phyloP scores from a whole-genome alignment of 2,888 invertebrate genomes.

The Lacanobia wlatinum region DNA sequence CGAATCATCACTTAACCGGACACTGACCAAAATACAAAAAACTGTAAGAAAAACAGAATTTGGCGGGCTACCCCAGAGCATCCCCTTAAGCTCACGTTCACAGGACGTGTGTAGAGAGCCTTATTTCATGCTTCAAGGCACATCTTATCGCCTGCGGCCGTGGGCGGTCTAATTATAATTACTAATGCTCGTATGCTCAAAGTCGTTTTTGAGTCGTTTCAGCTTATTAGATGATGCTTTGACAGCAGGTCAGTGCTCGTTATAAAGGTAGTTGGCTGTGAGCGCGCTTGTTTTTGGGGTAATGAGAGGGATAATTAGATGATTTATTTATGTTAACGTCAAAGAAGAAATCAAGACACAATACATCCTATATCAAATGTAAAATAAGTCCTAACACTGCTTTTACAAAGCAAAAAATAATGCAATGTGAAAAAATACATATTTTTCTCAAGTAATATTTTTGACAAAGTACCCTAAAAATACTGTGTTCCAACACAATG shows the following conservation, averaged over 20 bases:
- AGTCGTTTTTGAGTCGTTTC: constrained; percentile 79
- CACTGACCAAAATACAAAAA: too few species aligned
- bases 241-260: constrained; percentile 60
- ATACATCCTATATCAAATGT: not conserved
- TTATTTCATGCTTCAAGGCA: constrained; percentile 89
- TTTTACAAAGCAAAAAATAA: too few species aligned
- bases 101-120: constrained; percentile 80
- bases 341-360: not conserved
- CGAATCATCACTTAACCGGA: too few species aligned
- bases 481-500: not conserved
- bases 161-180: constrained; percentile 86
- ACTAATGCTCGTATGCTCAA: constrained; percentile 86
- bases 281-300: not conserved
- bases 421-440: too few species aligned
- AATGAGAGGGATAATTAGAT: not conserved
- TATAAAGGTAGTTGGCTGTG: constrained; percentile 41
- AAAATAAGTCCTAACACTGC: too few species aligned
- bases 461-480: not conserved
- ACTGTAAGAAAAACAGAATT: not conserved
- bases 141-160: constrained; percentile 89
- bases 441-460: too few species aligned
- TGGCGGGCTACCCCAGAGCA: not conserved
- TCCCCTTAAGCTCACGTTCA: constrained; percentile 66
- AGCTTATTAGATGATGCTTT: constrained; percentile 65
- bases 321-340: not conserved